Base-by-base conservation (phyloP, 92 coral and sea anemone genomes). In the Bergia puertoricense region DNA sequence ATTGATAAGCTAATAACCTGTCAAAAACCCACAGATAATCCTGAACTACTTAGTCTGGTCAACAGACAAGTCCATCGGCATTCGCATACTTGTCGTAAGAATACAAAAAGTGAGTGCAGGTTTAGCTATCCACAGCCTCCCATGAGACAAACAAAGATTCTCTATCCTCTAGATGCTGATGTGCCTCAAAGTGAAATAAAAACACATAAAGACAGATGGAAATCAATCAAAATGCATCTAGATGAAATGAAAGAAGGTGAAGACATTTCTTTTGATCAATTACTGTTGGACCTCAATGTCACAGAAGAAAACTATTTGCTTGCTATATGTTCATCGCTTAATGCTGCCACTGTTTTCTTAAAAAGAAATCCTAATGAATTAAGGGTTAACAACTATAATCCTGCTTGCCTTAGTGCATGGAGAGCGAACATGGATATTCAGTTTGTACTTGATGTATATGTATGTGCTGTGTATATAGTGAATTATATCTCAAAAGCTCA, bases 1-100 rank as follows among this genome's bases (percentile, higher is more conserved):
- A 90, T 92, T 87, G 95, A 87, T 88, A 43, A 90, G 75, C 88
- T 88, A 87, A 92, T 92, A 30, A 90, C 81, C 50, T 92, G 95
- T 79, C 44, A 90, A 76, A 92, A 81, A 62, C 83, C 91, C 77
- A 68, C 41, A 45, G 85, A 88, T 45, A 66, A 88, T 78, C 83
- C 82, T 42, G 91, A 87, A 76, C 37, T 92, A 6, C 88, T 38
- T 15, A 68, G 16, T 8, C 88, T 90, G 56, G 89, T 92, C 80
- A 86, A 81, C 76, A 75, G 91, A 41, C 91, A 89, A 56, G 71
- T 81, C 36, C 92, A 88, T 59, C 46, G 91, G 6, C 91, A 91
- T 91, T 91, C 93, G 23, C 91, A 88, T 72, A 84, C 93, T 8
- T 91, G 89, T 78, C 81, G 82, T 15, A 91, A 89, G 82, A 91